These are phyloP conservation scores for Hexactinellida sp. DNA, from an alignment of 37 sponge, comb jelly and placozoan species.

Conservation along the genomic window DNA sequence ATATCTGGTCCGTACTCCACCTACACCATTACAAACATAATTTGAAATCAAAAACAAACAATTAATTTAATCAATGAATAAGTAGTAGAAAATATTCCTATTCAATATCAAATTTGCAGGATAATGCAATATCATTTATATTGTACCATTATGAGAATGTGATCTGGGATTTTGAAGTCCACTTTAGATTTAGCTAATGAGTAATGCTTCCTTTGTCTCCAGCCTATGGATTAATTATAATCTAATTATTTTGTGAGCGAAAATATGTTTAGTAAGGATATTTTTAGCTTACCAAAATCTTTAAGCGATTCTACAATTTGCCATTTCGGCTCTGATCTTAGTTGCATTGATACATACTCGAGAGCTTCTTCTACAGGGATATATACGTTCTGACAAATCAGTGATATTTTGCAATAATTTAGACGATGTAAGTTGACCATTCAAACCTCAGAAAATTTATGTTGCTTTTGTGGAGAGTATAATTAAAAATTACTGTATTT, in stretches of 20 bases:
- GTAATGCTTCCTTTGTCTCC: slow-evolving; percentile 12
- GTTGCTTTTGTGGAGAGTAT: too few species aligned
- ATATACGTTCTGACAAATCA: neutral
- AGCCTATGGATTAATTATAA: neutral
- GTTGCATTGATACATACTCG: slow-evolving; percentile 14
- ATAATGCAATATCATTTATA: neutral
- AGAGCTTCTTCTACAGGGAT: neutral
- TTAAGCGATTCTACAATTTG: neutral
- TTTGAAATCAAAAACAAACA: neutral
- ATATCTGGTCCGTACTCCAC: slow-evolving; percentile 1
- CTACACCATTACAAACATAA: neutral
- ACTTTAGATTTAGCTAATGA: slow-evolving; percentile 17
- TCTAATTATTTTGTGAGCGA: neutral
- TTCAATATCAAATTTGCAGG: too few species aligned
- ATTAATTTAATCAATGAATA: neutral
- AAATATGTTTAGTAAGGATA: neutral
- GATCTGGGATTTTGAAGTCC: neutral
- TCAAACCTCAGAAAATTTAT: too few species aligned
- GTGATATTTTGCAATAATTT: too few species aligned
- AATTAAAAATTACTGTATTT: neutral
- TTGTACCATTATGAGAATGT: neutral
- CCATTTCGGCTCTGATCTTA: slow-evolving; percentile 4
- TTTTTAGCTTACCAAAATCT: slow-evolving; percentile 6
- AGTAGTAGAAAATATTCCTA: too few species aligned
- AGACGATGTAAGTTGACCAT: too few species aligned